Evolutionary conservation across 1,140 invertebrate species (phyloP).

Genomic region (Drosophila ercepeae): DNA sequence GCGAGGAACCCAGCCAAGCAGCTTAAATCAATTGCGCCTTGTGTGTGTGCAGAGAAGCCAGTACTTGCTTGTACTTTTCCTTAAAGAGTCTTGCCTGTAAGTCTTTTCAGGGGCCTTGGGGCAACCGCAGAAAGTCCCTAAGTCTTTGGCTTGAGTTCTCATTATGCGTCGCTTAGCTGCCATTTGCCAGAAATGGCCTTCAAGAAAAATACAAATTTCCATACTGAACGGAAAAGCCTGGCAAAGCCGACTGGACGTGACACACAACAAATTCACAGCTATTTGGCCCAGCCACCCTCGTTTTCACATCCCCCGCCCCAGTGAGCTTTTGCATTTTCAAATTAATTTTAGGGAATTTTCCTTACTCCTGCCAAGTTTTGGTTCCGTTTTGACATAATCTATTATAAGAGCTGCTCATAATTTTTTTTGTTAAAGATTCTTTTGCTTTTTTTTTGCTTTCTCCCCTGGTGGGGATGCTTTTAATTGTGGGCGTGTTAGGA

Average conservation of each 20-base stretch:
- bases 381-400: conserved; percentile 46
- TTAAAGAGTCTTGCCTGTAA: conserved; percentile 26
- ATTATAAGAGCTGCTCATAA: conserved; percentile 48
- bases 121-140: conserved; percentile 35
- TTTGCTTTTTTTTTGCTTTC: conserved; percentile 9
- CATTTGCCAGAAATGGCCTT: conserved; percentile 29
- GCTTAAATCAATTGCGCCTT: conserved; percentile 38
- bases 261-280: conserved; percentile 62
- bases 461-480: conserved; percentile 25
- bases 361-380: conserved; percentile 14
- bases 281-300: conserved; percentile 9
- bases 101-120: conserved; percentile 2
- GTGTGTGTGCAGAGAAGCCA: background rate
- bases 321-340: conserved; percentile 58
- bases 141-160: conserved; percentile 29
- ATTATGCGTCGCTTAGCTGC: conserved; percentile 47
- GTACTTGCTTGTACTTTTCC: background rate
- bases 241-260: conserved; percentile 57
- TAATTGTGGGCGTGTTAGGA: conserved; percentile 64
- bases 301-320: background rate
- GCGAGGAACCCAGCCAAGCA: conserved; percentile 13
- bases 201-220: conserved; percentile 31
- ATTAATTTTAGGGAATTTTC: conserved; percentile 61
- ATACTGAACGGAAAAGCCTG: conserved; percentile 16
- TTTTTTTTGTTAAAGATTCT: conserved; percentile 44